Evolutionary conservation across 2,113 vertebrate genomes (phyloP).

Genomic region (Proterorhinus semilunaris): DNA sequence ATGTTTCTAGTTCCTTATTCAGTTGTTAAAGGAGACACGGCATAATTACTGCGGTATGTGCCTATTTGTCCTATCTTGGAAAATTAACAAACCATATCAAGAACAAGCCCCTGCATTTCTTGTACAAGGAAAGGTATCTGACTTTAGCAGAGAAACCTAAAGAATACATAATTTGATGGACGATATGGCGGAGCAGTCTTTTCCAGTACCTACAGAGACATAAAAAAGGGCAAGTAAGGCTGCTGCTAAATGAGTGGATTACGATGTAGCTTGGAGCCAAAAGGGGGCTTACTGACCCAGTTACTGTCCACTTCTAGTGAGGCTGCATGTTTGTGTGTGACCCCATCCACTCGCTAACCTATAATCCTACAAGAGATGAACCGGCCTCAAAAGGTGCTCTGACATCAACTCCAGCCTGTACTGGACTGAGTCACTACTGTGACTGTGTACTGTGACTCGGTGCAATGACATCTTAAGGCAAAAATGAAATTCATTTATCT

Average conservation of each 20-base stretch:
- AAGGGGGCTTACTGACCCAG: slow-evolving; percentile 67
- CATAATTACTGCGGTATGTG: not conserved
- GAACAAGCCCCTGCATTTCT: not conserved
- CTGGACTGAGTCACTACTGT: slow-evolving; percentile 33
- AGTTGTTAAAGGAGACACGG: slow-evolving; percentile 46
- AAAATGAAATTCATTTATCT: too few species aligned
- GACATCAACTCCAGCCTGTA: slow-evolving; percentile 62
- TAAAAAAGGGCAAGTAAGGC: slow-evolving; percentile 20
- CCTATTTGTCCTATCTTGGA: slow-evolving; percentile 41
- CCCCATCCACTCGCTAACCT: slow-evolving; percentile 44
- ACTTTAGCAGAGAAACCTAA: not conserved
- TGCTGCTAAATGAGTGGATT: slow-evolving; percentile 55
- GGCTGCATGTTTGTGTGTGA: slow-evolving; percentile 58
- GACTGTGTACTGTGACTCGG: slow-evolving; percentile 34
- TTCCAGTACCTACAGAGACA: slow-evolving; percentile 29
- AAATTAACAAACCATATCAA: too few species aligned
- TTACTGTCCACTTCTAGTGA: slow-evolving; percentile 64
- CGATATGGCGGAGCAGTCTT: slow-evolving; percentile 48
- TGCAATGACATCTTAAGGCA: too few species aligned
- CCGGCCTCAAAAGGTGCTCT: slow-evolving; percentile 47
- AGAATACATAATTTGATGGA: slow-evolving; percentile 12
- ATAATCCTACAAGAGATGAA: slow-evolving; percentile 73
- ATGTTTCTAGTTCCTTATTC: slow-evolving; percentile 59
- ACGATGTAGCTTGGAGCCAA: slow-evolving; percentile 56
- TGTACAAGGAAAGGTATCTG: too few species aligned